Evolutionary conservation across 2,888 invertebrate genomes (phyloP), one percentile per base, ranked within the genome.

Genomic region (Aleiodes leptofemur): DNA sequence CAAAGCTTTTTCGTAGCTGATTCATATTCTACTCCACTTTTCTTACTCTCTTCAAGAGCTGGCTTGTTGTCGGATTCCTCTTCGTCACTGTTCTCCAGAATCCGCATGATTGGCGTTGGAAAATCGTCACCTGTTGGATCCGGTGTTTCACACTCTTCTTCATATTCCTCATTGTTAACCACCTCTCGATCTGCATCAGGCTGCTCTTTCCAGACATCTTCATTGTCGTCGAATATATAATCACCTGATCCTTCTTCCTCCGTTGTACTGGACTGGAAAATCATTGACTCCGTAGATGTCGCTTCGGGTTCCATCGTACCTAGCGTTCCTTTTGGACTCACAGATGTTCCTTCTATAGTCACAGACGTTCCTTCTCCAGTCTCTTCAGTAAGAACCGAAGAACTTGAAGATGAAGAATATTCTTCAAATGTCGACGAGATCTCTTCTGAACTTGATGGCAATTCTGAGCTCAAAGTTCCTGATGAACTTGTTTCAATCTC

Each of bases 1-100:
- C 84, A 85, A 43, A 84, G 50, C 50, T 73, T 82, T n/a, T 80
- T 80, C 1, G 82, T 81, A 0, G 73, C 75, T 43, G 69, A 11
- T 76, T 79, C 56, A 76, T 31, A 11, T 4, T 14, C 48, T 1
- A 53, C 48, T 13, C 16, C 31, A 6, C 13, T n/a, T 7, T 48
- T 13, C 7, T 70, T 38, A 38, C 43, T 57, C 50, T 70, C 51
- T 50, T 70, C 51, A 7, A 13, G 34, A 6, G 4, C 29, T 56
- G 56, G 7, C 16, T 34, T 23, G 0, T 48, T 55, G 3, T 34
- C 43, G 34, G 50, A n/a, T 13, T 72, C 69, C 11, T 50, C 13
- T 5, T 68, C 66, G 4, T 74, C 59, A 9, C 57, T 72, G 14
- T 61, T 31, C 9, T 78, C 56, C 1, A 55, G 14, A 38, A 43